These are phyloP conservation scores for Semicossyphus pulcher DNA, from an alignment of 2,113 vertebrate genomes.

Conservation along the genomic window DNA sequence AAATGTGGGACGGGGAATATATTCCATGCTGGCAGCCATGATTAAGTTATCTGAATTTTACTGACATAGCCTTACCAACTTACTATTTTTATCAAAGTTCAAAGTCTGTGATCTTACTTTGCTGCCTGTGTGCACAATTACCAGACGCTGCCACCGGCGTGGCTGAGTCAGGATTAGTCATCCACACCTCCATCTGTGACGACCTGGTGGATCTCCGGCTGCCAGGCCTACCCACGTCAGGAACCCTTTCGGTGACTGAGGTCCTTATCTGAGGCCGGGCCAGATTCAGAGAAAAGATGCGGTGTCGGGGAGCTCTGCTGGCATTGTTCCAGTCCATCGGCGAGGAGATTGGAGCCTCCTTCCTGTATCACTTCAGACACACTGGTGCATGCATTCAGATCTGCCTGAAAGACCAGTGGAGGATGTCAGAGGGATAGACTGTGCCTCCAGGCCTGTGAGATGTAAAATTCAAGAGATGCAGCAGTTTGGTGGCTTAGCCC, in stretches of 20 bases:
- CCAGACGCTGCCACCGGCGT: background rate
- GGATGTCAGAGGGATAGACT: conserved; percentile 46
- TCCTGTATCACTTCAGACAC: conserved; percentile 59
- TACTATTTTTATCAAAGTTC: conserved; percentile 16
- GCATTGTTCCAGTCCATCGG: conserved; percentile 58
- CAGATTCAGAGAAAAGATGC: conserved; percentile 39
- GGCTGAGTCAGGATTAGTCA: conserved; percentile 23
- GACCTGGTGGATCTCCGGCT: conserved; percentile 8
- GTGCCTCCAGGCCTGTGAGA: conserved; percentile 39
- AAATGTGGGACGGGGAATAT: background rate
- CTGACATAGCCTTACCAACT: background rate
- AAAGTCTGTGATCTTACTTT: conserved; percentile 20
- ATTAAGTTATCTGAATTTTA: conserved; percentile 8
- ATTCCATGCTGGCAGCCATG: background rate
- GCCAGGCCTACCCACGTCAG: conserved; percentile 10
- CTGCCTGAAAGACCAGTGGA: conserved; percentile 49
- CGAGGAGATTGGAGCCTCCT: conserved; percentile 39
- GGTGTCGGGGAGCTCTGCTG: conserved; percentile 36
- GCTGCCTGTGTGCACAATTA: conserved; percentile 7
- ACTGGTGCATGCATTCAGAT: conserved; percentile 34
- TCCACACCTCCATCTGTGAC: conserved; percentile 16
- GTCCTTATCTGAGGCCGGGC: conserved; percentile 41
- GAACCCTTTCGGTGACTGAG: conserved; percentile 5
- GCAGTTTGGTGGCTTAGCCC: conserved; percentile 55
- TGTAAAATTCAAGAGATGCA: conserved; percentile 62